These are phyloP conservation scores for Scomber scombrus DNA, from an alignment of 2,113 vertebrate species.

Conservation along the genomic window DNA sequence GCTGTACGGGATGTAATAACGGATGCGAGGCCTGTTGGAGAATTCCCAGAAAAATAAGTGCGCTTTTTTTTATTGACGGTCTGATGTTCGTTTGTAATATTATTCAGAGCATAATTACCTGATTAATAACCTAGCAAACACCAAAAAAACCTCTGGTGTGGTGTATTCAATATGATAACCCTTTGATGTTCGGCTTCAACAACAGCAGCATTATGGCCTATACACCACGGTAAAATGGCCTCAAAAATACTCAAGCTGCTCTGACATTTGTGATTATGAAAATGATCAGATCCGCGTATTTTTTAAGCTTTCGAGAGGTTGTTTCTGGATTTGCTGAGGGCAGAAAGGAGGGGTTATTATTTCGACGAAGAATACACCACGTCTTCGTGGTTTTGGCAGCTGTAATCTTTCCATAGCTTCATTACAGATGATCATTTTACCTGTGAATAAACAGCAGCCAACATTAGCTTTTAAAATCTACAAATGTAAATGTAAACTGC, in stretches of 20 bases:
- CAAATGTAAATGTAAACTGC: neutral
- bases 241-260: neutral
- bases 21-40: slow-evolving; percentile 73
- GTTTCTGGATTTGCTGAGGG: slow-evolving; percentile 4
- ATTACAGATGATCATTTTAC: neutral
- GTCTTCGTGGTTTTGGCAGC: neutral
- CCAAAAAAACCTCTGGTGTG: neutral
- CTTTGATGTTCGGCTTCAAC: slow-evolving; percentile 29
- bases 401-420: neutral
- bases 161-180: slow-evolving; percentile 6
- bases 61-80: slow-evolving; percentile 16
- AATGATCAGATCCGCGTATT: neutral
- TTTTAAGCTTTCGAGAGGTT: neutral
- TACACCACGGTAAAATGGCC: slow-evolving; percentile 20
- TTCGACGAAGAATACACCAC: neutral
- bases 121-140: neutral
- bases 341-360: slow-evolving; percentile 1
- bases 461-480: neutral
- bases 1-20: slow-evolving; percentile 61
- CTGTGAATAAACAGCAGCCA: neutral
- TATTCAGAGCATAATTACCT: neutral
- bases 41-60: slow-evolving; percentile 54
- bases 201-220: slow-evolving; percentile 49
- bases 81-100: slow-evolving; percentile 2
- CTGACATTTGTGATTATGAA: neutral